Evolutionary conservation across 2,797 vertebrate genomes (phyloP).

Genomic region (Malurus splendens): DNA sequence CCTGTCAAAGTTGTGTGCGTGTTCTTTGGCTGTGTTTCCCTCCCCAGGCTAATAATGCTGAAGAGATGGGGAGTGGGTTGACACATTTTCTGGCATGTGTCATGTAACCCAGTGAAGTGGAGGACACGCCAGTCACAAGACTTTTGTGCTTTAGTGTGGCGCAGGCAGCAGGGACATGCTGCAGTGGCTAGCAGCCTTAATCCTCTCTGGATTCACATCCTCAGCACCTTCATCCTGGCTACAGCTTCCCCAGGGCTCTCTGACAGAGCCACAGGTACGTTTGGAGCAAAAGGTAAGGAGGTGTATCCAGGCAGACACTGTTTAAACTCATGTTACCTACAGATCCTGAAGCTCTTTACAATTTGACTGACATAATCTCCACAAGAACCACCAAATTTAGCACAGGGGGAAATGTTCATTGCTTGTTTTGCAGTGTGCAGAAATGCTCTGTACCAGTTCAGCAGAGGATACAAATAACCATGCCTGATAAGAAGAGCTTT

Average conservation of each 20-base stretch:
- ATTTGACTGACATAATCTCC: not conserved
- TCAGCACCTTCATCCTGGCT: not conserved
- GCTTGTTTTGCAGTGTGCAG: not conserved
- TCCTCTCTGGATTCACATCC: not conserved
- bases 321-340: not conserved
- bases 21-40: slow-evolving; percentile 49
- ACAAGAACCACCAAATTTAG: not conserved
- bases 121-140: slow-evolving; percentile 46
- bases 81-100: slow-evolving; percentile 52
- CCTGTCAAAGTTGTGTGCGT: slow-evolving; percentile 46
- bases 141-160: slow-evolving; percentile 25
- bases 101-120: slow-evolving; percentile 38
- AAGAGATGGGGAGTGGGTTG: slow-evolving; percentile 42
- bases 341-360: not conserved
- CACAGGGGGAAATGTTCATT: not conserved
- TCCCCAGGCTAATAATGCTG: slow-evolving; percentile 40
- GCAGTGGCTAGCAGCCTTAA: not conserved
- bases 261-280: not conserved
- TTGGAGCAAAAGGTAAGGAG: not conserved
- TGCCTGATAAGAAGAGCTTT: not conserved
- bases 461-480: not conserved
- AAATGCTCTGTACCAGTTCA: not conserved
- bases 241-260: not conserved
- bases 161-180: not conserved
- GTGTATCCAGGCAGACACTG: not conserved